Evolutionary conservation across 2,888 invertebrate species (phyloP).

Genomic region (Crossocerus cetratus): DNA sequence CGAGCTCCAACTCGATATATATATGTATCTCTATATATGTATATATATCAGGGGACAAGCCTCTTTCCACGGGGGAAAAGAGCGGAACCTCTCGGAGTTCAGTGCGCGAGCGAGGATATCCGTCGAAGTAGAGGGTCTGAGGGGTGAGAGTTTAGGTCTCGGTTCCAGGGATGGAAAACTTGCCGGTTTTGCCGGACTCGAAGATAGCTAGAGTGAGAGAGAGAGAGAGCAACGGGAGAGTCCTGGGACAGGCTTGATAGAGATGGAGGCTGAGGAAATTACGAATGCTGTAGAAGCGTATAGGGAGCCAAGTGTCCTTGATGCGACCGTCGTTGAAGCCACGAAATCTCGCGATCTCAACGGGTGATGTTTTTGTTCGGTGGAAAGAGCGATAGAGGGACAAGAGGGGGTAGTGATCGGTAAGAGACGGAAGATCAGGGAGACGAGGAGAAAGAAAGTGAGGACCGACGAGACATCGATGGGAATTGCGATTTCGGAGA

Average conservation of each 20-base stretch:
- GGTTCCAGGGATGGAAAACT: slow-evolving; percentile 26
- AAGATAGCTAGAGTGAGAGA: slow-evolving; percentile 2
- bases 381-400: slow-evolving; percentile 12
- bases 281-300: slow-evolving; percentile 75
- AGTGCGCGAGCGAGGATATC: slow-evolving; percentile 26
- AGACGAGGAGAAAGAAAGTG: slow-evolving; percentile 52
- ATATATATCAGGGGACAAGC: slow-evolving; percentile 1
- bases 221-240: slow-evolving; percentile 13
- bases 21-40: too few relatives aligned
- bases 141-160: slow-evolving; percentile 39
- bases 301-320: slow-evolving; percentile 77
- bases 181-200: too few relatives aligned
- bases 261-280: slow-evolving; percentile 52
- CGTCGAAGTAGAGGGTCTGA: slow-evolving; percentile 41
- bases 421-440: slow-evolving; percentile 19
- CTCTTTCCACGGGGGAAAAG: slow-evolving; percentile 11
- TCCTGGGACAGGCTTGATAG: slow-evolving; percentile 3
- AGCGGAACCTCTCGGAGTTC: slow-evolving; percentile 46
- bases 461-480: slow-evolving; percentile 58
- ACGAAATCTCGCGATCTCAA: slow-evolving; percentile 76
- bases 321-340: slow-evolving; percentile 77
- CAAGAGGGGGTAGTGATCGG: slow-evolving; percentile 5
- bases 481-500: slow-evolving; percentile 59
- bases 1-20: slow-evolving; percentile 15
- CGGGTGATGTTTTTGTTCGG: slow-evolving; percentile 56